Percentiles rank a stretch among this genome's conserved stretches.
These are phyloP conservation scores for Pemphredon lugubris DNA, from an alignment of 2,888 invertebrate genomes.

Conservation along the genomic window DNA sequence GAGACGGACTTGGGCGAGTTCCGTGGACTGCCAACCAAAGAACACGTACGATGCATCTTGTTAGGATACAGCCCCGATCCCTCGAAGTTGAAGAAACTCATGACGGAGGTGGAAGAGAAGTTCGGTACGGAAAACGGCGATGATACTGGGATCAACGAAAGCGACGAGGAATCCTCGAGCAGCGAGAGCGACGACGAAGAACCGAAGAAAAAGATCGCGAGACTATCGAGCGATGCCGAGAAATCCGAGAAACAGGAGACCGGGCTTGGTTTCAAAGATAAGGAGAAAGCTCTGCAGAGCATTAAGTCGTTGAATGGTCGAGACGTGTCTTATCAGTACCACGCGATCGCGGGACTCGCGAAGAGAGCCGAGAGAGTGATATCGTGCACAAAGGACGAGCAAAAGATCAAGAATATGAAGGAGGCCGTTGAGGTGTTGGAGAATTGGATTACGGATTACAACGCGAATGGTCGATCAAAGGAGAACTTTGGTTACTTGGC, in stretches of 20 bases:
- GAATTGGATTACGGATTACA: constrained; percentile 88
- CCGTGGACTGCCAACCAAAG: constrained; percentile 84
- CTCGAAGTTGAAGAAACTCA: constrained; percentile 60
- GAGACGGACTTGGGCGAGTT: constrained; percentile 73
- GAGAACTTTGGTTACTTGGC: constrained; percentile 88
- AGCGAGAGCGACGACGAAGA: constrained; percentile 51
- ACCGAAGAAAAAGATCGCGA: constrained; percentile 65
- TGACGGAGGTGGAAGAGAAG: constrained; percentile 53
- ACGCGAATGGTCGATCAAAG: constrained; percentile 85
- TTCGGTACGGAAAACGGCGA: constrained; percentile 33
- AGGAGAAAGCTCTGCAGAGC: constrained; percentile 87
- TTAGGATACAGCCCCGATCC: constrained; percentile 90
- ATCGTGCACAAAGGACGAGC: constrained; percentile 88
- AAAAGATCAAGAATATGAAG: constrained; percentile 88
- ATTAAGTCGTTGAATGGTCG: constrained; percentile 86
- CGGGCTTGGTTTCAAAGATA: constrained; percentile 90
- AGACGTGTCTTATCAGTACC: constrained; percentile 89
- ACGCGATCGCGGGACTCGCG: constrained; percentile 87
- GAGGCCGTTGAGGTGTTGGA: constrained; percentile 88
- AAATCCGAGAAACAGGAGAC: constrained; percentile 79
- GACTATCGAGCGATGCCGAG: constrained; percentile 71
- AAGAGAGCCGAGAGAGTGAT: constrained; percentile 88
- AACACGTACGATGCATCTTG: constrained; percentile 86
- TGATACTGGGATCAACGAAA: constrained; percentile 48
- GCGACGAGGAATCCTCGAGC: constrained; percentile 44